Conservation (phyloP, 2,797 vertebrate species). For the Neomorphus geoffroyi region DNA sequence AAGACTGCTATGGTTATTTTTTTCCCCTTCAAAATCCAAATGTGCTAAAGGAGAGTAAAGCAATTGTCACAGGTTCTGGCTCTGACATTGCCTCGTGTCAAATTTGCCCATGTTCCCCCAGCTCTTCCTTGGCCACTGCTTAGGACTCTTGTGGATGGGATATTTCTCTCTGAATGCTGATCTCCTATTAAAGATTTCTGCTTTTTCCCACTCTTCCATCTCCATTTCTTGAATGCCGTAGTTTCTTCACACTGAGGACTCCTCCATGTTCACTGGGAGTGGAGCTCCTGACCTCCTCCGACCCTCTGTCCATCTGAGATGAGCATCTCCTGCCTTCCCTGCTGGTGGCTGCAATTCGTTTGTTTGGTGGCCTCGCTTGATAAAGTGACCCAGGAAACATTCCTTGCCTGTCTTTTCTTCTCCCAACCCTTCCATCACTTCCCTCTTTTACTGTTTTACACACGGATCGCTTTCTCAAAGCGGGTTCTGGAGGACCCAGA, state of each 20-base stretch:
- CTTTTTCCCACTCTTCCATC: not conserved
- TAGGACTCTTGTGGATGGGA: not conserved
- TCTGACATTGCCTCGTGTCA: not conserved
- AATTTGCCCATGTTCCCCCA: not conserved
- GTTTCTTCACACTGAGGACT: not conserved
- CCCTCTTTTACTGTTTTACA: not conserved
- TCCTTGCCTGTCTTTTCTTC: not conserved
- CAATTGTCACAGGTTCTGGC: rapidly evolving
- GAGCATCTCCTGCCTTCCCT: not conserved
- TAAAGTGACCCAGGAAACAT: not conserved
- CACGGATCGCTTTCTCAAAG: rapidly evolving
- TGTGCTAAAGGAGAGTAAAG: rapidly evolving
- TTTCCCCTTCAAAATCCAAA: not conserved
- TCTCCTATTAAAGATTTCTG: not conserved
- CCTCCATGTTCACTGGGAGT: rapidly evolving
- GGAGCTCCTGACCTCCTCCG: not conserved
- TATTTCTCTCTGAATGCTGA: not conserved
- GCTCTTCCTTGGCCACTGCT: not conserved
- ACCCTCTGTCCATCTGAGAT: not conserved
- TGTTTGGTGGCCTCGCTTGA: not conserved
- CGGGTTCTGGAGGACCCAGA: not conserved
- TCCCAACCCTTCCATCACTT: not conserved
- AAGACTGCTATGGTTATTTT: not conserved
- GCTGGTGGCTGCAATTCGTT: not conserved
- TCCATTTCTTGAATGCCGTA: not conserved